These are phyloP conservation scores for Spheniscus humboldti DNA, from an alignment of 2,797 vertebrate species.

Conservation along the genomic window DNA sequence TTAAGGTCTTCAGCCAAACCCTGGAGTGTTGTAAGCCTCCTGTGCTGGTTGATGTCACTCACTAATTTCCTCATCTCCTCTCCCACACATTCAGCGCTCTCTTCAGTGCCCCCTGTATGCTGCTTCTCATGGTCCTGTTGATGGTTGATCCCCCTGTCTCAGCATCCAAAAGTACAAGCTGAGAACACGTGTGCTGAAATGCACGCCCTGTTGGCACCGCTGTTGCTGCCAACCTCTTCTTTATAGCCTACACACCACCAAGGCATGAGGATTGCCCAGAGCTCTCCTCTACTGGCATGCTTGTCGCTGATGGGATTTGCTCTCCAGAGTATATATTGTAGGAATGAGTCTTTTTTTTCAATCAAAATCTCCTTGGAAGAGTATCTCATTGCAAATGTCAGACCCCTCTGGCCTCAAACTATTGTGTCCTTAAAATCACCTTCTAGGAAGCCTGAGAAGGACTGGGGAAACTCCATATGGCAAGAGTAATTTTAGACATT, in stretches of 20 bases:
- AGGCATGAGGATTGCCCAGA: background rate
- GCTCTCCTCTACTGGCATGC: background rate
- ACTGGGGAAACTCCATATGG: background rate
- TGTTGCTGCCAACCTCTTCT: background rate
- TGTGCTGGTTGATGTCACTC: background rate
- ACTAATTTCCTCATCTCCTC: background rate
- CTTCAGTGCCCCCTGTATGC: too few species aligned
- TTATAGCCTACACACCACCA: background rate
- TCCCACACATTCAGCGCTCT: background rate
- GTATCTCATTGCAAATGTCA: background rate
- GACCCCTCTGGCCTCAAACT: background rate
- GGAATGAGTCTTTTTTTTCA: background rate
- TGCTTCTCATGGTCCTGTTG: background rate
- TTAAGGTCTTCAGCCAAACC: background rate
- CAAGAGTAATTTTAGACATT: background rate
- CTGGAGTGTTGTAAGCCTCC: background rate
- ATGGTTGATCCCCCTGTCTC: background rate
- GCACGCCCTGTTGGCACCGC: accelerated
- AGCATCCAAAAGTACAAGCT: background rate
- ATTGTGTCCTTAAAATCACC: background rate
- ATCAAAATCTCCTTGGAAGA: background rate
- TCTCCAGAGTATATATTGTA: background rate
- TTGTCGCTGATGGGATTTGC: background rate
- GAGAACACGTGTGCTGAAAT: background rate
- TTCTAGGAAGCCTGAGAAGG: background rate